A percentile compares a stretch with the other conserved stretches of the same genome.
phyloP scores from a whole-genome alignment of 1,140 invertebrate genomes.

The Galleria mellonella region DNA sequence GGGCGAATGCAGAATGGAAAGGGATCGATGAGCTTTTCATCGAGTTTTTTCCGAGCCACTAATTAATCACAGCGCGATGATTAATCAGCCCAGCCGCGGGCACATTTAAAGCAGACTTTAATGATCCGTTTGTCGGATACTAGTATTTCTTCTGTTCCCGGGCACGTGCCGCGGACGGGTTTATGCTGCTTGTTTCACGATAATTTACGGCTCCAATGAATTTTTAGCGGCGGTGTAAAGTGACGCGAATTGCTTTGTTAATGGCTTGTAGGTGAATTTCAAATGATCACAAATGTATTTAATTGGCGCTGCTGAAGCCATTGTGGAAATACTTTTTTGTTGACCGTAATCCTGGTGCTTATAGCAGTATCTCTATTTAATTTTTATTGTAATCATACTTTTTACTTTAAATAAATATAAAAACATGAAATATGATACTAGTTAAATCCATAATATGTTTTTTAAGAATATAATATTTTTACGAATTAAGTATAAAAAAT shows the following conservation, averaged over 20 bases:
- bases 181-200: conserved; percentile 35
- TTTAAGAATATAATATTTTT: too few relatives aligned
- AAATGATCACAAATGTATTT: background rate
- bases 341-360: too few relatives aligned
- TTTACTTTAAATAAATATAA: too few relatives aligned
- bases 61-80: conserved; percentile 55
- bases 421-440: too few relatives aligned
- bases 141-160: conserved; percentile 34
- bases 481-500: too few relatives aligned
- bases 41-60: conserved; percentile 26
- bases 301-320: too few relatives aligned
- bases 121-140: conserved; percentile 53
- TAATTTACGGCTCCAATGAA: conserved; percentile 40
- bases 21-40: conserved; percentile 32
- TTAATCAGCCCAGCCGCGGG: conserved; percentile 52
- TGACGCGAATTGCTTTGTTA: conserved; percentile 13
- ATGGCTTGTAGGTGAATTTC: conserved; percentile 10
- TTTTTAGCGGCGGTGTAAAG: conserved; percentile 27
- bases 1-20: conserved; percentile 28
- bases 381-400: too few relatives aligned
- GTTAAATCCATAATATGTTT: too few relatives aligned
- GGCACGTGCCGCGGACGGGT: conserved; percentile 39
- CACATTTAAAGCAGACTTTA: conserved; percentile 51
- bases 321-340: too few relatives aligned
- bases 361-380: too few relatives aligned